Base-by-base conservation (phyloP, 2,797 vertebrate genomes). In the Cynopterus sphinx region DNA sequence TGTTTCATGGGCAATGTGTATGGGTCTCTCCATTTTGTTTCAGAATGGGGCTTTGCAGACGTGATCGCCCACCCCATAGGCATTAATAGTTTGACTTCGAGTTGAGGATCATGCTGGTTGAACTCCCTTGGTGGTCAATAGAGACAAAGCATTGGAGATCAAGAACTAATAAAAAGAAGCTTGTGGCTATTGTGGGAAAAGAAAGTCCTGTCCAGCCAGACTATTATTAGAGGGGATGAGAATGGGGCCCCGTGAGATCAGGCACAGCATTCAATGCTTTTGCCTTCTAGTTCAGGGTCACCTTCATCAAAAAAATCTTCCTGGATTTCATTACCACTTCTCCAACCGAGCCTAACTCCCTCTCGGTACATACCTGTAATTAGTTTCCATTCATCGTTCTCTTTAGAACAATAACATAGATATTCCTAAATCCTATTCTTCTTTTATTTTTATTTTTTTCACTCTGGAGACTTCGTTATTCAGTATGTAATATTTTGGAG, bases 371-470 rank as follows among this genome's bases (percentile, higher is more conserved):
- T 41, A 36, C n/a, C 31, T 77, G 19, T 77, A 89, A 61, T 75
- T 88, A 78, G 71, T 71, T 87, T 79, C 43, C 39, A 28, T 84
- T 84, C 75, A 59, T 94, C 82, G 87, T 90, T 79, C 70, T 86
- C 83, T 84, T 39, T 77, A 65, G 31, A 71, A 68, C 71, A 83
- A 61, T 78, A 88, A 78, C n/a, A 31, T 55, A 51, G 70, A 90
- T 94, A 91, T 91, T 95, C 71, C 33, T 88, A 86, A 94, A 93
- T 70, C 53, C 24, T 81, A 86, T 89, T 31, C 10, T 63, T 82
- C 70, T 68, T 59, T 12, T 55, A 33, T 24, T 59, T 59, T 59
- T 63, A 82, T 55, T 94, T 74, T 10, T 10, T 10, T 10, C 43
- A 1, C 43, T 11, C 86, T 24, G 9, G 31, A 91, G 78, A 87